Percentiles rank a stretch among this genome's conserved stretches.
Conservation (phyloP, 2,797 vertebrate species). For the Synaphobranchus kaupii region DNA sequence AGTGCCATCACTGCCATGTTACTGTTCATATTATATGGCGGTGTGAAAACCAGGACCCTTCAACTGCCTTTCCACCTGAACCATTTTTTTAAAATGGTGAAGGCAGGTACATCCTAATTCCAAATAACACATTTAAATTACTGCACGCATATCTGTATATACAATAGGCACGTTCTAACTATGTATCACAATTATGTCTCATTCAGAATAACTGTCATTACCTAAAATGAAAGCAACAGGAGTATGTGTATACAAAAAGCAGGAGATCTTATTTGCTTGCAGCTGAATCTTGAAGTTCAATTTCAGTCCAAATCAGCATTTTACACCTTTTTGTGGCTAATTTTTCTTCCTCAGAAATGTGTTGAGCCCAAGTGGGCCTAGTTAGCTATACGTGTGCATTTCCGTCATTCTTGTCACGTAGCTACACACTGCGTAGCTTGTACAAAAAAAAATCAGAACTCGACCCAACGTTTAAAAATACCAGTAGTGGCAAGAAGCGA, state of each 20-base stretch:
- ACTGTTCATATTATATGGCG: background rate
- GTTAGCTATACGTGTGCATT: background rate
- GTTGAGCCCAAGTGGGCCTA: background rate
- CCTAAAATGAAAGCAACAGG: background rate
- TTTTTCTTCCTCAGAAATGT: background rate
- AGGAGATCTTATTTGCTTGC: too few species aligned
- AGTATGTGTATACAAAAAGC: background rate
- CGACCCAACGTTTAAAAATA: slow-evolving; percentile 7
- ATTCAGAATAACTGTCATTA: background rate
- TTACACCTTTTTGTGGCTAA: background rate
- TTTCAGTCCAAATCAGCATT: background rate
- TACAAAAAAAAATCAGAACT: background rate
- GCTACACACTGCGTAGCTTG: background rate
- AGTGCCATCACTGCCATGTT: background rate
- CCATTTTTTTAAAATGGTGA: background rate
- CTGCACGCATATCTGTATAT: too few species aligned
- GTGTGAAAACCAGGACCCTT: background rate
- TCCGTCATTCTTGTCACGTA: background rate
- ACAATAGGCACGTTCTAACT: too few species aligned
- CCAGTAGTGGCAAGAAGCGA: background rate
- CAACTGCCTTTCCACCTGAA: background rate
- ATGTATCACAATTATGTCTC: background rate
- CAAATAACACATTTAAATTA: background rate
- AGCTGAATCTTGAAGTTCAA: background rate
- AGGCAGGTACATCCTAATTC: background rate